phyloP scores from a whole-genome alignment of 2,888 invertebrate species.

The Drosophila phalerata region DNA sequence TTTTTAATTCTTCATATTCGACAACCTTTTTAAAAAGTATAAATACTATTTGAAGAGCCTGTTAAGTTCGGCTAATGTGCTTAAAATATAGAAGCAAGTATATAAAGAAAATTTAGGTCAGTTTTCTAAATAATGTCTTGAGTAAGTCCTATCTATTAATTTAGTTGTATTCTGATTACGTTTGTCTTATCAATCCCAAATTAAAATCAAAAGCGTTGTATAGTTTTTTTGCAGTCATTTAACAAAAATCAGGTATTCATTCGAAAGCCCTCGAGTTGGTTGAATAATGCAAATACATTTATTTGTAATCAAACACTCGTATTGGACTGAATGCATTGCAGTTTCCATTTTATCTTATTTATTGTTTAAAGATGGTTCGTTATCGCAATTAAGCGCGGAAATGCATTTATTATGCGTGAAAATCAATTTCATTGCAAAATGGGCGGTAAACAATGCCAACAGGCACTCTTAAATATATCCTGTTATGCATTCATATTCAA shows the following conservation, averaged over 20 bases:
- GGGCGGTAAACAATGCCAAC: slow-evolving; percentile 31
- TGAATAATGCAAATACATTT: slow-evolving; percentile 3
- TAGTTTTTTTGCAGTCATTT: neutral
- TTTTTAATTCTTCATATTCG: too few relatives aligned
- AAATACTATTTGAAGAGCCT: too few relatives aligned
- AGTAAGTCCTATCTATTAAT: neutral
- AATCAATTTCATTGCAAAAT: slow-evolving; percentile 45
- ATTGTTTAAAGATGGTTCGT: slow-evolving; percentile 54
- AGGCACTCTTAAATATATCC: slow-evolving; percentile 18
- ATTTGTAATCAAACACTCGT: neutral
- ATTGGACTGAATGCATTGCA: neutral
- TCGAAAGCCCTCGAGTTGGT: neutral
- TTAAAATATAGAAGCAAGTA: neutral
- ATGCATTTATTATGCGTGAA: slow-evolving; percentile 60
- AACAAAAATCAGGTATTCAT: slow-evolving; percentile 18
- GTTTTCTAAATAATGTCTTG: neutral
- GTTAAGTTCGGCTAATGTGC: too few relatives aligned
- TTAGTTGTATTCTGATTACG: neutral
- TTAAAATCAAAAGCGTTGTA: neutral
- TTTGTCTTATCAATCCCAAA: neutral
- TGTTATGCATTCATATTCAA: slow-evolving; percentile 17
- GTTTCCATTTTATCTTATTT: slow-evolving; percentile 52
- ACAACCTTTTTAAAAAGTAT: too few relatives aligned
- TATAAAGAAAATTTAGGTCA: neutral
- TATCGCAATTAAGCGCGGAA: slow-evolving; percentile 63